Conservation (phyloP, 2,113 vertebrate genomes). For the Phylloscopus whistleri region DNA sequence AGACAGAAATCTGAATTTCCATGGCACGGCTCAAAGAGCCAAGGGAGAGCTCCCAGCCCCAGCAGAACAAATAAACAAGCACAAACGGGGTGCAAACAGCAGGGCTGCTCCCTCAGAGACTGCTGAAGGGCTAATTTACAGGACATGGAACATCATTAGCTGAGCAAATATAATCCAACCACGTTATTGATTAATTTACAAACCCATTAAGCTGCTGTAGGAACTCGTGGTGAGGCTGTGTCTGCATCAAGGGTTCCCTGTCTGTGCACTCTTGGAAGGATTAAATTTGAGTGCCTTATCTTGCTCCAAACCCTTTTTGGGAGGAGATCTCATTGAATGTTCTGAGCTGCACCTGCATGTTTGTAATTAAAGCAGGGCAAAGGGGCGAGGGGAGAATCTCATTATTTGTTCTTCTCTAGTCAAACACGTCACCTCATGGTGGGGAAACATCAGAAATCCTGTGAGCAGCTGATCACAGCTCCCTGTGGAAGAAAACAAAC, state of each 20-base stretch:
- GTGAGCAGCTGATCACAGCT: not conserved
- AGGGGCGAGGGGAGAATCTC: not conserved
- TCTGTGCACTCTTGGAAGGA: conserved; percentile 54
- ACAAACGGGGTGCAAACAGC: not conserved
- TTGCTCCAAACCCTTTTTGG: conserved; percentile 49
- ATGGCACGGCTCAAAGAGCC: not conserved
- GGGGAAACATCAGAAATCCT: not conserved
- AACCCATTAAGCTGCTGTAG: conserved; percentile 56
- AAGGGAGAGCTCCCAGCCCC: not conserved
- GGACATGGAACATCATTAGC: conserved; percentile 65
- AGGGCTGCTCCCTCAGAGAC: not conserved
- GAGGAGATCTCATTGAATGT: not conserved
- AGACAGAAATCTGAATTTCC: not conserved
- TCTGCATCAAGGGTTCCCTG: conserved; percentile 6
- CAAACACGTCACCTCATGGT: not conserved
- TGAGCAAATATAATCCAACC: conserved; percentile 60
- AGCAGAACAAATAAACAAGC: not conserved
- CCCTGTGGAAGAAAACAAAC: not conserved
- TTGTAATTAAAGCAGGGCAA: not conserved
- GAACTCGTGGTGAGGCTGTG: conserved; percentile 46
- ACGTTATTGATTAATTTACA: conserved; percentile 72
- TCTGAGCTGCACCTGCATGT: conserved; percentile 10
- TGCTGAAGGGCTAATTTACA: conserved; percentile 13
- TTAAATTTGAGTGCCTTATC: conserved; percentile 55
- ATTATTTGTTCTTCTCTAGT: not conserved